Evolutionary conservation across 1,140 invertebrate species (phyloP).

Genomic region (Cardiocondyla obscurior): DNA sequence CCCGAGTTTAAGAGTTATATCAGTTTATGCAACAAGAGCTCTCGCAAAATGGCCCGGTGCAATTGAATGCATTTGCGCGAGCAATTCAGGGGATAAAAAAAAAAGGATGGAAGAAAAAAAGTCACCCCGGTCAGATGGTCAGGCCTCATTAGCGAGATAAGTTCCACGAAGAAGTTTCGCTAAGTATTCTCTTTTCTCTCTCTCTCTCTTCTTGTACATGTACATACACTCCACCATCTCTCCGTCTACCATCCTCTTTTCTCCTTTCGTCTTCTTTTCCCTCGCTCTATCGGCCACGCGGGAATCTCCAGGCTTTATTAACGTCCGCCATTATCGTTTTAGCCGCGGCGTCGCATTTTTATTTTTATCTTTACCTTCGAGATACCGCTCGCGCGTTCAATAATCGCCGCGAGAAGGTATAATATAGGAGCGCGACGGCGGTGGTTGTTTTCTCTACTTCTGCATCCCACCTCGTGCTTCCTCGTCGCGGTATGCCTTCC

Average conservation of each 20-base stretch:
- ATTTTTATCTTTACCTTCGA: constrained; percentile 50
- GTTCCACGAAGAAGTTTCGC: constrained; percentile 59
- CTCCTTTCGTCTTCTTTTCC: not conserved
- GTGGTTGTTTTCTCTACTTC: constrained; percentile 34
- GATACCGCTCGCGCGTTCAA: constrained; percentile 52
- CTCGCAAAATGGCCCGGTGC: constrained; percentile 50
- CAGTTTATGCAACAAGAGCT: not conserved
- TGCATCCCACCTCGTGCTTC: not conserved
- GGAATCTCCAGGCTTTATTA: constrained; percentile 69
- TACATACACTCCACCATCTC: not conserved
- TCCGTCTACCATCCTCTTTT: not conserved
- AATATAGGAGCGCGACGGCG: not conserved
- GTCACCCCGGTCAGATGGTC: constrained; percentile 73
- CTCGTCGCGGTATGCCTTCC: not conserved
- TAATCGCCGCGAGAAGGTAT: constrained; percentile 50
- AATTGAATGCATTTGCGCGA: constrained; percentile 4
- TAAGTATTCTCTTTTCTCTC: not conserved
- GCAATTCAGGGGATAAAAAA: not conserved
- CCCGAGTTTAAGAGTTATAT: constrained; percentile 37
- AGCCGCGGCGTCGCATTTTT: constrained; percentile 34
- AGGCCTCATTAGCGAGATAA: constrained; percentile 79
- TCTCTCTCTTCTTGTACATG: constrained; percentile 16
- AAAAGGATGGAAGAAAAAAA: constrained; percentile 19
- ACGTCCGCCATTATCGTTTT: constrained; percentile 74
- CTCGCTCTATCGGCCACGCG: constrained; percentile 29